Evolutionary conservation across 1,140 invertebrate species (phyloP), one percentile per base, ranked within the genome.

Genomic region (Macrobrachium rosenbergii): DNA sequence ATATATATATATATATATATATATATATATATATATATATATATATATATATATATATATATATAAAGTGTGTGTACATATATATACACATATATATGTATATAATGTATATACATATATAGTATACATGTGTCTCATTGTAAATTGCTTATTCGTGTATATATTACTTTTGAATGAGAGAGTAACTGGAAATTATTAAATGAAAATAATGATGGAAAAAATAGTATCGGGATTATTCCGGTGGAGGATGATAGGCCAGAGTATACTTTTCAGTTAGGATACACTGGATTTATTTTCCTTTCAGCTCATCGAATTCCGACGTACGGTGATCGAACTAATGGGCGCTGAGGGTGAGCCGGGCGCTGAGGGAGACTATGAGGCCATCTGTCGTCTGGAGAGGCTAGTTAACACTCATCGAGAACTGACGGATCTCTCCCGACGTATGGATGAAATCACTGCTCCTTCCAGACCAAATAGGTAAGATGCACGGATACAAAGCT

Each of bases 381-480:
- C 84, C 19, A 79, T 87, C 23, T 87, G 84, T 75, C 76, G 77
- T 16, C 77, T 87, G 84, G 84, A 87, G n/a, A 43, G 84, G 52
- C 16, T 87, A 11, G 84, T 87, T 5, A 78, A 78, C 6, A 78
- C 84, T 7, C 84, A 87, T 63, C 78, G 78, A 28, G 84, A 87
- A 45, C 77, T 87, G 19, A 87, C 37, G 10, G 84, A 87, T 59
- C 67, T 87, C 7, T 87, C 84, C 8, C 16, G 78, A 58, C 23
- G 84, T 8, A 62, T 87, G 0, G 84, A 87, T 43, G 77, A 87
- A 59, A 79, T 87, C 64, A 87, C 84, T 28, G 84, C 64, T 2
- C 84, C 84, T 16, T 87, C 84, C 11, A 81, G 84, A 43, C 84
- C 84, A 5, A 79, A 72, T 69, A 87, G 84, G 84, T 87, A 28